Evolutionary conservation across 2,113 vertebrate species (phyloP).

Genomic region (Gracilinanus agilis): DNA sequence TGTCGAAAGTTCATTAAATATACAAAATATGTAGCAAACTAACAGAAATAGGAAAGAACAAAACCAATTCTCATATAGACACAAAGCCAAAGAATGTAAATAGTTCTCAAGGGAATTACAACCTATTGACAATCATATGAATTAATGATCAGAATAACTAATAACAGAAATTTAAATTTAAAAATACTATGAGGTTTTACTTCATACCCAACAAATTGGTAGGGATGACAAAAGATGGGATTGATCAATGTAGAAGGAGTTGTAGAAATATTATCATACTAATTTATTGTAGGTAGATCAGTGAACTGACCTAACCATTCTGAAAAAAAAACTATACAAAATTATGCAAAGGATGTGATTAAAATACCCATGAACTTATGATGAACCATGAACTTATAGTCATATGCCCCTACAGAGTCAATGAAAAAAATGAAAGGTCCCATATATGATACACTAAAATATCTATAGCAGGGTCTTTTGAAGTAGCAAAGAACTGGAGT

Average conservation of each 20-base stretch:
- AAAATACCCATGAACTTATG: neutral
- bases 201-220: neutral
- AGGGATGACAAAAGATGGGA: neutral
- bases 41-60: neutral
- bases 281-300: neutral
- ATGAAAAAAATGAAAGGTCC: neutral
- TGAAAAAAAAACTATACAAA: neutral
- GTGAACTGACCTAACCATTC: neutral
- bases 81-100: neutral
- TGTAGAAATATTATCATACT: neutral
- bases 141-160: neutral
- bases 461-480: neutral
- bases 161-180: neutral
- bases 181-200: neutral
- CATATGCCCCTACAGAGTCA: neutral
- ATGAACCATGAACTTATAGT: neutral
- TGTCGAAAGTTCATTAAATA: neutral
- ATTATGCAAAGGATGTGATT: neutral
- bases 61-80: neutral
- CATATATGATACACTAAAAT: neutral
- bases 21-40: neutral
- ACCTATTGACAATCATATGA: neutral
- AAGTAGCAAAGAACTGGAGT: neutral
- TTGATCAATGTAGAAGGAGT: neutral
- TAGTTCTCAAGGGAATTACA: neutral